Evolutionary conservation across 2,888 invertebrate genomes (phyloP), one percentile per base, ranked within the genome.

Genomic region (Prosopocoilus inquinatus): DNA sequence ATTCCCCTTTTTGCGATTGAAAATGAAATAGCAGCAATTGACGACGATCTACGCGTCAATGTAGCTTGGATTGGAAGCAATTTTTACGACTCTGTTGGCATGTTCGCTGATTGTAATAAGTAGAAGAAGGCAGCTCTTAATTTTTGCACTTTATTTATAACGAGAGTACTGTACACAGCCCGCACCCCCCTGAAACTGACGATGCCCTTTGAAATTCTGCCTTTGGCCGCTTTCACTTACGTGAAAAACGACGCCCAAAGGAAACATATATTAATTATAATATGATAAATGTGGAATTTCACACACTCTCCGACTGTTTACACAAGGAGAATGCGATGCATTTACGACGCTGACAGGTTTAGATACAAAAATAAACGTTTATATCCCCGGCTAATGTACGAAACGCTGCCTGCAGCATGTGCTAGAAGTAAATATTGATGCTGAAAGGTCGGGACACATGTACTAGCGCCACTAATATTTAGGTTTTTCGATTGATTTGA

Each of bases 331-430:
- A 64, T 59, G 64, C 62, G 62, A 67, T 65, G 64, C 67, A 66
- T 67, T 67, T 66, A 63, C 62, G 52, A 41, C 58, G 65, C 38
- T 67, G 67, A 67, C 66, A 66, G 64, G 56, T 63, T 58, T 59
- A 58, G 65, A 60, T 62, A 61, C 61, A 61, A 64, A 67, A 66
- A 65, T 64, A 64, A 64, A 64, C 61, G 62, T 58, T 60, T 55
- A 59, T 54, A 53, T 58, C 52, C 52, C 41, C 38, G 45, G 51
- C 47, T 60, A 47, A 47, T 47, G 47, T 34, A 34, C 16, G 41
- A 41, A 41, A 41, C 13, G 41, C 41, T 13, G 41, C 41, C 41
- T 13, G 41, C 41, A 47, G 35, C 47, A 47, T 47, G 47, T 47
- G 47, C 41, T 41, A 41, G 41, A 41, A 13, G 41, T 41, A 41